Evolutionary conservation across 1,140 invertebrate species (phyloP).

Genomic region (Leptopilina boulardi): DNA sequence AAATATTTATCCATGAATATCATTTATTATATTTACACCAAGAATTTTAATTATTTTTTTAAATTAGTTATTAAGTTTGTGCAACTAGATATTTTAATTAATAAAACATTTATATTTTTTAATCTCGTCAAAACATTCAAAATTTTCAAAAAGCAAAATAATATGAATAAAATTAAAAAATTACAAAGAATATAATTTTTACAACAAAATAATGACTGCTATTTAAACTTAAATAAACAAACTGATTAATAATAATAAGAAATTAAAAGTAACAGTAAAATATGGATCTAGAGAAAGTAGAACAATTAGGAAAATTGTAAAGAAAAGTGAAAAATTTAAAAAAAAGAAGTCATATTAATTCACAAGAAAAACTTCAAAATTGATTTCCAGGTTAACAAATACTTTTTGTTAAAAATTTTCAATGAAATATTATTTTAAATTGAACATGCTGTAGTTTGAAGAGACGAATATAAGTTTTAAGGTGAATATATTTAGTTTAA

Average conservation of each 20-base stretch:
- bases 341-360: neutral
- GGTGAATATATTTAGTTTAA: neutral
- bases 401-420: neutral
- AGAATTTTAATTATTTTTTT: too few species aligned
- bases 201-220: slow-evolving; percentile 34
- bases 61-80: too few species aligned
- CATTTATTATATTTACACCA: too few species aligned
- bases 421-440: slow-evolving; percentile 49
- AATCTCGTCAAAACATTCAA: too few species aligned
- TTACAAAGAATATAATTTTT: too few species aligned
- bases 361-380: slow-evolving; percentile 11
- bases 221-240: slow-evolving; percentile 20
- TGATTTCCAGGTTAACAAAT: slow-evolving; percentile 37
- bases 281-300: neutral
- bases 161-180: too few species aligned
- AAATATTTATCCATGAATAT: too few species aligned
- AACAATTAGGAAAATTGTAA: neutral
- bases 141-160: too few species aligned
- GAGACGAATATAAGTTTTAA: slow-evolving; percentile 18
- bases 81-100: too few species aligned
- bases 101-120: too few species aligned
- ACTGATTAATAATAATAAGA: neutral
- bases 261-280: neutral
- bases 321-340: neutral
- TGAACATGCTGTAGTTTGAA: slow-evolving; percentile 37